Conservation (phyloP, 2,113 vertebrate species). For the Campylomormyrus numenius region DNA sequence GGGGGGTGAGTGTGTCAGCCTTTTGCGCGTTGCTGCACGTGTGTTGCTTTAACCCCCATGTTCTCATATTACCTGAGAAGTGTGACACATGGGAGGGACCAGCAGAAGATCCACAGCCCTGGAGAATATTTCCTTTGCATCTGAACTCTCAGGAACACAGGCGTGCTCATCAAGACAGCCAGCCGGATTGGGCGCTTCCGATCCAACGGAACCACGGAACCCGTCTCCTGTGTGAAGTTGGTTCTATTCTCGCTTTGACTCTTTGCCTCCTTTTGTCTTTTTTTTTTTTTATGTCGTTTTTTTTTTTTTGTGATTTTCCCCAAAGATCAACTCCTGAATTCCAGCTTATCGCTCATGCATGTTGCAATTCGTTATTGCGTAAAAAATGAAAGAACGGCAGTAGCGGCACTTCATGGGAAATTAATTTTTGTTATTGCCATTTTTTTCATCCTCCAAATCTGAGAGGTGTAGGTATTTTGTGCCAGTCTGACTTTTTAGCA, state of each 20-base stretch:
- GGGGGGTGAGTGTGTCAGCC: not conserved
- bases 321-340: not conserved
- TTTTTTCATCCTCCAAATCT: not conserved
- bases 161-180: not conserved
- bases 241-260: not conserved
- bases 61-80: slow-evolving; percentile 50
- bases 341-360: not conserved
- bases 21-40: not conserved
- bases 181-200: not conserved
- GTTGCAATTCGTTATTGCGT: not conserved
- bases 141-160: not conserved
- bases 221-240: not conserved
- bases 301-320: not conserved
- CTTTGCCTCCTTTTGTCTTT: not conserved
- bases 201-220: not conserved
- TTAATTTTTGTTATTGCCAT: not conserved
- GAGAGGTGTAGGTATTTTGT: not conserved
- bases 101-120: not conserved
- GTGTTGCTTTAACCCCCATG: slow-evolving; percentile 41
- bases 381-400: not conserved
- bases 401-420: not conserved
- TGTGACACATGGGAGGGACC: slow-evolving; percentile 30
- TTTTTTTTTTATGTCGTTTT: not conserved
- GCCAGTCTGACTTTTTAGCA: not conserved
- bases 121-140: slow-evolving; percentile 23